Conservation (phyloP, 2,113 vertebrate species). For the Archilochus colubris region DNA sequence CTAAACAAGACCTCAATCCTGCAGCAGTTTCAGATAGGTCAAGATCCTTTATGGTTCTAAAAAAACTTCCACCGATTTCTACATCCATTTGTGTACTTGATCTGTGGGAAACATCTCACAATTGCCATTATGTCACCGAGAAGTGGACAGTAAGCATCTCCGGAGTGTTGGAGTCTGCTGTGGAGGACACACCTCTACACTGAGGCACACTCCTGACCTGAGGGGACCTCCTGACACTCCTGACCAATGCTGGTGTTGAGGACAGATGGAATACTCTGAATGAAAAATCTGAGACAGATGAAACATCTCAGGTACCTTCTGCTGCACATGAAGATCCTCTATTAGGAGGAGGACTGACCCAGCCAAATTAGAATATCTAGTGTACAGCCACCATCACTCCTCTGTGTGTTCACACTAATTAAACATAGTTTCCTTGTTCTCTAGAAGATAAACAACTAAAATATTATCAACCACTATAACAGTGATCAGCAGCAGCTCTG, state of each 20-base stretch:
- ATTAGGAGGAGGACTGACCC: background rate
- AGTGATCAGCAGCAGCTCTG: background rate
- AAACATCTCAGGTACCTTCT: background rate
- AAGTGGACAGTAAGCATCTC: too few species aligned
- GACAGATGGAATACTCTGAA: background rate
- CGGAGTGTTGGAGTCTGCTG: background rate
- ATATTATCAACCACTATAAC: background rate
- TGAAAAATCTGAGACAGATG: background rate
- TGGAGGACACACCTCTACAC: background rate
- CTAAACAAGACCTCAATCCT: background rate
- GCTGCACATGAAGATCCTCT: background rate
- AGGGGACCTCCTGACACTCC: too few species aligned
- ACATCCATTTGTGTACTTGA: background rate
- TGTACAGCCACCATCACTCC: background rate
- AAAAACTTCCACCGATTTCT: background rate
- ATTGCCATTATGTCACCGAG: background rate
- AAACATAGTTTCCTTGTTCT: background rate
- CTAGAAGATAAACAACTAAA: background rate
- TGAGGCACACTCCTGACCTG: background rate
- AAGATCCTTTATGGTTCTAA: background rate
- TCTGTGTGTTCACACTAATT: background rate
- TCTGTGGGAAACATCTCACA: background rate
- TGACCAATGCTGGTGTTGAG: background rate
- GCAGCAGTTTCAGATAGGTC: background rate
- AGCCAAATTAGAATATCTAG: background rate